Conservation (phyloP, 2,888 invertebrate genomes). For the Eutolmus rufibarbis region DNA sequence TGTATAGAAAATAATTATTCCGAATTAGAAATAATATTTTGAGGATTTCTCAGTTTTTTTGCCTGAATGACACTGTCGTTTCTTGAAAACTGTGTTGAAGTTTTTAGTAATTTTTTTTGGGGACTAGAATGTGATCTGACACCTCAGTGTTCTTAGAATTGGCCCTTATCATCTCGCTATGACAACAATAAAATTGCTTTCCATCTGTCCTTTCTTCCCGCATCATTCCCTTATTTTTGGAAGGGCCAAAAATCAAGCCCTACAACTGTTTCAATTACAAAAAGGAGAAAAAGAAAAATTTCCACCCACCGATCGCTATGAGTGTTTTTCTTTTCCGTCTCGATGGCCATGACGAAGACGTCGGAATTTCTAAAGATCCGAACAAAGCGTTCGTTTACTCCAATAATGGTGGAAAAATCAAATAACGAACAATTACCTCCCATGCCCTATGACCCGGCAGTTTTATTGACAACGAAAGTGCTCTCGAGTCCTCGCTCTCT, state of each 20-base stretch:
- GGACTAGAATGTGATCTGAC: not conserved
- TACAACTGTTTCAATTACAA: not conserved
- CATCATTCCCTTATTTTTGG: not conserved
- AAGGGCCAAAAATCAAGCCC: not conserved
- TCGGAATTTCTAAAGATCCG: not conserved
- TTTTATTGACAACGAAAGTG: slow-evolving; percentile 17
- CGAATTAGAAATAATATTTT: too few relatives aligned
- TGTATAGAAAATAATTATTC: too few relatives aligned
- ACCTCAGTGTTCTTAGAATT: not conserved
- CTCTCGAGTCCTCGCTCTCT: not conserved
- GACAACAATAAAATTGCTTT: not conserved
- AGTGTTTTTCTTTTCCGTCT: not conserved
- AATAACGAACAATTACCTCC: slow-evolving; percentile 15
- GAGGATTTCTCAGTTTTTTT: too few relatives aligned
- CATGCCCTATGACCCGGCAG: not conserved
- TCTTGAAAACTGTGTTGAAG: not conserved
- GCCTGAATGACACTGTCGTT: too few relatives aligned
- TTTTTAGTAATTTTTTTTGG: not conserved
- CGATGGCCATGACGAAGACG: not conserved
- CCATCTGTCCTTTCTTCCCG: not conserved
- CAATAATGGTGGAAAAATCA: slow-evolving; percentile 4
- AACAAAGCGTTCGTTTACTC: not conserved
- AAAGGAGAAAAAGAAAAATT: not conserved
- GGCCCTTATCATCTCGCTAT: not conserved
- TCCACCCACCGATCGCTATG: not conserved